Base-by-base conservation (phyloP, 2,888 invertebrate species). In the Rhagium mordax region DNA sequence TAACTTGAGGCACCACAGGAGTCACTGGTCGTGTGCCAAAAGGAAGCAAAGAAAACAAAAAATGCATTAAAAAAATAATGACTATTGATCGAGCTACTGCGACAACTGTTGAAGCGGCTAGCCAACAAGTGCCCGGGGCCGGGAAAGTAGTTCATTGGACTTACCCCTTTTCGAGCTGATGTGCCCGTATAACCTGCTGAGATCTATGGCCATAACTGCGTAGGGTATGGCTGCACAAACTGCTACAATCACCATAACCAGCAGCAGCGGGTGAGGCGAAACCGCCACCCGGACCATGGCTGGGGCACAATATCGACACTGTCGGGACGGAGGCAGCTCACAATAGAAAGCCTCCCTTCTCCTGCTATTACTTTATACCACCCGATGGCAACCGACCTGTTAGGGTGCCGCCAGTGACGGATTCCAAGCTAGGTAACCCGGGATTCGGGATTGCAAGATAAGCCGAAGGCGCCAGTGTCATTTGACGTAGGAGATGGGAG, bases 181-280 rank as follows among this genome's bases (percentile, higher is more conserved):
- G 86, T 95, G 95, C 16, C 95, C 95, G 84, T 96, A 95, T 71
- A 96, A 91, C 77, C 94, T 92, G 88, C 93, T 94, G 82, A 96
- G 91, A 89, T 96, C 95, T 81, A 96, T 92, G 78, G 94, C 93
- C 86, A 91, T 90, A 81, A 91, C 92, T 70, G 91, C 90, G 81
- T 91, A 90, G 61, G 93, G 93, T 84, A 93, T 90, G 81, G 92
- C 90, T 83, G 92, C 91, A 87, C 93, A 91, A 81, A 92, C 88
- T 64, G 91, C 90, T 79, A 91, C 90, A 72, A 92, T 88, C 83
- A 91, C 90, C 75, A 90, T 88, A 78, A 85, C 84, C 83, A 87
- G 85, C 81, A 87, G 83, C 79, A 87, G 83, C 82, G 87, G 87
- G 84, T 87, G 87, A 81, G 85, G 85, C 83, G 84, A 81, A 74